Evolutionary conservation across 2,113 vertebrate species (phyloP).

Genomic region (Lophius piscatorius): DNA sequence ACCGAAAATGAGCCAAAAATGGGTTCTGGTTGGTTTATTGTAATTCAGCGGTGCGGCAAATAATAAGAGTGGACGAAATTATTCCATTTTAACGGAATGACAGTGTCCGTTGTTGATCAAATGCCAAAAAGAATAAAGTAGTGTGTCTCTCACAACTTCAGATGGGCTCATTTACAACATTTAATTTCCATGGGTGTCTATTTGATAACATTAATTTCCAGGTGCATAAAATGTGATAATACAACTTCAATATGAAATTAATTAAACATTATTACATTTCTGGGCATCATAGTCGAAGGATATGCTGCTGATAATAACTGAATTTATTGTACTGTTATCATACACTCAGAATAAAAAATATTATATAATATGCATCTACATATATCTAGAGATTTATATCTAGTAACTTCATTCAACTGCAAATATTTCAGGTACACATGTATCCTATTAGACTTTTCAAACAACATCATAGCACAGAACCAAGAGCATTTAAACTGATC

Average conservation of each 20-base stretch:
- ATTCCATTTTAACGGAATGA: neutral
- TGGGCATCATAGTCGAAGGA: slow-evolving; percentile 50
- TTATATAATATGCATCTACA: too few relatives aligned
- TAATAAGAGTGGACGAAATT: neutral
- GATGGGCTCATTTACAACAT: slow-evolving; percentile 48
- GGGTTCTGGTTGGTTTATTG: slow-evolving; percentile 8
- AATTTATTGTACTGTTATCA: neutral
- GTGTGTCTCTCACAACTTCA: slow-evolving; percentile 34
- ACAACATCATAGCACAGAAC: too few relatives aligned
- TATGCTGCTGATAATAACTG: slow-evolving; percentile 36
- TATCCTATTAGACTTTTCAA: too few relatives aligned
- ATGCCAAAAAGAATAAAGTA: neutral
- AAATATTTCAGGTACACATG: too few relatives aligned
- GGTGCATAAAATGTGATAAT: slow-evolving; percentile 70
- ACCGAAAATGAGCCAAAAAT: slow-evolving; percentile 17
- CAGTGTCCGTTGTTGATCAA: neutral
- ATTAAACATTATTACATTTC: slow-evolving; percentile 70
- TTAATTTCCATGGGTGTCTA: slow-evolving; percentile 65
- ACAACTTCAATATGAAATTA: slow-evolving; percentile 48
- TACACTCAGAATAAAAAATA: too few relatives aligned
- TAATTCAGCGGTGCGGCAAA: slow-evolving; percentile 12
- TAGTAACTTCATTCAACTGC: too few relatives aligned
- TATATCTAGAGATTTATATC: too few relatives aligned
- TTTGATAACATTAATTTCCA: slow-evolving; percentile 73
- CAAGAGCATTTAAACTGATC: too few relatives aligned